Evolutionary conservation across 2,888 invertebrate species (phyloP), one percentile per base, ranked within the genome.

Genomic region (Orchesellides sinensis): DNA sequence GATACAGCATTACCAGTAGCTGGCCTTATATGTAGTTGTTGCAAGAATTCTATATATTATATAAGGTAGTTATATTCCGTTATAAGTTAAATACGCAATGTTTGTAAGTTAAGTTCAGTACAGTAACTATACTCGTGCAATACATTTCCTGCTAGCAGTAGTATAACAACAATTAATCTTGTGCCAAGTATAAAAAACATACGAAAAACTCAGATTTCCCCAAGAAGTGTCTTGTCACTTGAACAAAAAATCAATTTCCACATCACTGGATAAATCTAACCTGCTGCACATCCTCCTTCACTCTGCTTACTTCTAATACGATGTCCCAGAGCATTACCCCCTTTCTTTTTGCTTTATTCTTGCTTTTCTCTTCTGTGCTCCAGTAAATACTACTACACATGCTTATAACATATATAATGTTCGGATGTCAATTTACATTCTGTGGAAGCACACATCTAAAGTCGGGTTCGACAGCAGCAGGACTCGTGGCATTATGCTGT

Each of bases 371-470:
- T 40, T 40, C 4, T 40, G 4, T 2, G n/a, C 40, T 1, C n/a
- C 10, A n/a, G 40, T 40, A 40, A 2, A 32, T 10, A 32, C 32
- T 32, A 32, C 32, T 32, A 40, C 10, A 10, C 40, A 40, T n/a
- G n/a, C n/a, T n/a, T n/a, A n/a, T n/a, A n/a, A n/a, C n/a, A n/a
- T n/a, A n/a, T n/a, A n/a, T n/a, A n/a, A n/a, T 47, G n/a, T 47
- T 0, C 66, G 29, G 29, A 73, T 49, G 63, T 73, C 73, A 19
- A 61, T 63, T 73, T 63, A 45, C 63, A 73, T 73, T 73, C 73
- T 49, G 8, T 29, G 73, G 56, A 63, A 49, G 49, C 47, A 73
- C 61, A 73, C 73, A 32, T 29, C 63, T 63, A 54, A 21, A 54
- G 25, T 23, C 25, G 25, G 54, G 8, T 23, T 23, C 54, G 54